Evolutionary conservation across 2,113 vertebrate genomes (phyloP).

Genomic region (Platichthys flesus): DNA sequence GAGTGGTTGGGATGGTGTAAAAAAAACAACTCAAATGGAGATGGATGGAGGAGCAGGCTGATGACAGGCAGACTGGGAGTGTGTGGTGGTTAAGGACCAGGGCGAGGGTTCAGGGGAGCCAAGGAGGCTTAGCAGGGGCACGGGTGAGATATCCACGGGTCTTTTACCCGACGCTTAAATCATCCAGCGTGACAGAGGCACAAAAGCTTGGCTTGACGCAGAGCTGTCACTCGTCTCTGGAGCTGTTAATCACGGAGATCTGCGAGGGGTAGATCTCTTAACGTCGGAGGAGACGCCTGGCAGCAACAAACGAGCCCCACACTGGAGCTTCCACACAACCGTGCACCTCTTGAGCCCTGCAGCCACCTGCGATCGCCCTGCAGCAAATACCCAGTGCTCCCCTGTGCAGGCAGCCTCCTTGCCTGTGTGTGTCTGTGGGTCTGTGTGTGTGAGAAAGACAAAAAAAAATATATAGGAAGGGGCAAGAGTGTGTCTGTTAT

Average conservation of each 20-base stretch:
- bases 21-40: slow-evolving; percentile 12
- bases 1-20: not conserved
- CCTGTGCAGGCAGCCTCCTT: slow-evolving; percentile 17
- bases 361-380: slow-evolving; percentile 55
- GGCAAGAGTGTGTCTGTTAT: slow-evolving; percentile 34
- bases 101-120: not conserved
- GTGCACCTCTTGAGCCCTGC: slow-evolving; percentile 50
- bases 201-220: slow-evolving; percentile 55
- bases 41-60: slow-evolving; percentile 25
- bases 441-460: slow-evolving; percentile 1
- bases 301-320: slow-evolving; percentile 72
- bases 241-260: slow-evolving; percentile 77
- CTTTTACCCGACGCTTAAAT: slow-evolving; percentile 62
- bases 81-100: slow-evolving; percentile 22
- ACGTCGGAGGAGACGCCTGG: slow-evolving; percentile 65
- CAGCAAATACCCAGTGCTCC: slow-evolving; percentile 62
- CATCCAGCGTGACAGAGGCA: slow-evolving; percentile 60
- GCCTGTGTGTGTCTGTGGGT: slow-evolving; percentile 4
- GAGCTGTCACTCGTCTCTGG: slow-evolving; percentile 64
- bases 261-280: slow-evolving; percentile 59
- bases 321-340: slow-evolving; percentile 44
- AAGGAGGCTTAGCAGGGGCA: slow-evolving; percentile 8
- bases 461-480: not conserved
- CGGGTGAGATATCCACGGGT: slow-evolving; percentile 44
- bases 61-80: slow-evolving; percentile 27